phyloP scores from a whole-genome alignment of 2,113 vertebrate genomes.

The Embiotoca jacksoni region DNA sequence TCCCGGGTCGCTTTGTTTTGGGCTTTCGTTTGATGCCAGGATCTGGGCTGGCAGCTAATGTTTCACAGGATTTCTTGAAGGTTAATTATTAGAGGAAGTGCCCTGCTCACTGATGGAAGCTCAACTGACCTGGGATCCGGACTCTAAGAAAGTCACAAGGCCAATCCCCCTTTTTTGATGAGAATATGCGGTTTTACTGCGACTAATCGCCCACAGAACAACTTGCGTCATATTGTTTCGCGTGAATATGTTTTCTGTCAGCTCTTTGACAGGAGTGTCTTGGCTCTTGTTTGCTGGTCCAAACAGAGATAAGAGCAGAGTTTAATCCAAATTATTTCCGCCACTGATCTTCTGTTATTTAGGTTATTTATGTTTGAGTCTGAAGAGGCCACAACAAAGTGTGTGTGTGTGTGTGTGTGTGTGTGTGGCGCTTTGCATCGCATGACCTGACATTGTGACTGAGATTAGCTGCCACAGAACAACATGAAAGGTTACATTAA shows the following conservation, averaged over 20 bases:
- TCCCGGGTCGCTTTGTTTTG: no score
- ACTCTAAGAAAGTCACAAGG: no score
- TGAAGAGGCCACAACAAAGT: neutral
- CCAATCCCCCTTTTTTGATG: no score
- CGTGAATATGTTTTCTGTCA: neutral
- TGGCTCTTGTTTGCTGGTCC: no score
- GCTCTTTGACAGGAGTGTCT: neutral
- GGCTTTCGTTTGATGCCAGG: no score
- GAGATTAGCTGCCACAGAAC: conserved; percentile 60
- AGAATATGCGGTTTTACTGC: no score
- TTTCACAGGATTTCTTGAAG: conserved; percentile 13
- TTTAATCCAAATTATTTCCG: neutral
- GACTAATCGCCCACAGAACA: neutral
- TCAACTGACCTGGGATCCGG: neutral
- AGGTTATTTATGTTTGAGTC: neutral
- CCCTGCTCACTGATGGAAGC: neutral
- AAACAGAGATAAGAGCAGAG: conserved; percentile 11
- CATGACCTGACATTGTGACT: conserved; percentile 72
- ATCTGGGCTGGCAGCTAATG: neutral
- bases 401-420: neutral
- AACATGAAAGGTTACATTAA: conserved; percentile 63
- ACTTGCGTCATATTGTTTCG: conserved; percentile 12
- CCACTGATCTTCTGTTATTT: neutral
- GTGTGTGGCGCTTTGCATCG: conserved; percentile 44
- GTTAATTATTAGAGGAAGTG: conserved; percentile 29